Percentiles rank a stretch among this genome's conserved stretches.
Conservation (phyloP, 2,888 invertebrate species). For the Xanthia icteritia region DNA sequence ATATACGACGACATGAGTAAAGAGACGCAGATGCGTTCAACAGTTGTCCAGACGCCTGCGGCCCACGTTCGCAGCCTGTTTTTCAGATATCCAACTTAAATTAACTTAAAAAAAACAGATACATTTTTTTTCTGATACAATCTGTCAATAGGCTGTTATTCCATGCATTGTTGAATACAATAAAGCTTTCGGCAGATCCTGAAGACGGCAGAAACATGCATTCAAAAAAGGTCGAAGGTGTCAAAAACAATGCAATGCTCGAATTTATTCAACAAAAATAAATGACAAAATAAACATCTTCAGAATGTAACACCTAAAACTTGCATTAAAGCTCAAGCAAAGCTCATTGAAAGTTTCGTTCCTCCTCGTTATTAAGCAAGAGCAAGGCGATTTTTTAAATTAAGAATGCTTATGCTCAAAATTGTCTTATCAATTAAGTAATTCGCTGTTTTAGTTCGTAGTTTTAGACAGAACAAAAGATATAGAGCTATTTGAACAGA, state of each 20-base stretch:
- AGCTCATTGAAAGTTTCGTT: too few relatives aligned
- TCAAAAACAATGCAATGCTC: neutral
- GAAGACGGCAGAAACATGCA: neutral
- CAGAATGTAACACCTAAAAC: neutral
- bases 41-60: conserved; percentile 81
- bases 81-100: conserved; percentile 32
- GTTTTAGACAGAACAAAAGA: neutral
- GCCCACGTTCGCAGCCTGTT: conserved; percentile 61
- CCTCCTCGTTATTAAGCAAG: neutral
- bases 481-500: neutral
- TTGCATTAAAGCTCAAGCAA: neutral
- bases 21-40: conserved; percentile 86
- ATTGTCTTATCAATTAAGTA: neutral
- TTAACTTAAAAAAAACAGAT: conserved; percentile 12
- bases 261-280: neutral
- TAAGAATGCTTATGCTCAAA: neutral
- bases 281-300: neutral
- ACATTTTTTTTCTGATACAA: conserved; percentile 2
- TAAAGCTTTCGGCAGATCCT: neutral
- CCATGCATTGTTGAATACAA: neutral
- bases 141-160: neutral
- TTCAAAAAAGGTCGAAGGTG: too few relatives aligned
- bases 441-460: neutral
- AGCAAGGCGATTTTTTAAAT: neutral
- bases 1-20: conserved; percentile 71